Percentiles rank a stretch among this genome's conserved stretches.
phyloP scores from a whole-genome alignment of 2,113 vertebrate genomes.

The Engraulis encrasicolus region DNA sequence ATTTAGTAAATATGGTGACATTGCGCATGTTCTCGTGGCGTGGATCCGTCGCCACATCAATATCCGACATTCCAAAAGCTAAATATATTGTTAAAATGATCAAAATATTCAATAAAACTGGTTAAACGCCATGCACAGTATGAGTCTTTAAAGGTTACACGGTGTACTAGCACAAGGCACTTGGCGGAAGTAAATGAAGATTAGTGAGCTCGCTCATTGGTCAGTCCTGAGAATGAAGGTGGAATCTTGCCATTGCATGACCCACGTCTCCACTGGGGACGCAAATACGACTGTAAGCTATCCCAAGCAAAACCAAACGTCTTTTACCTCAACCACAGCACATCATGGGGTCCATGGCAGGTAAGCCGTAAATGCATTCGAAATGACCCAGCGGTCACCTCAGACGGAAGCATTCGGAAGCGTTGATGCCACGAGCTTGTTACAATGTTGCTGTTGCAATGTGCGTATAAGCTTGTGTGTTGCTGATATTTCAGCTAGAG shows the following conservation, averaged over 20 bases:
- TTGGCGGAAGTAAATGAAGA: background rate
- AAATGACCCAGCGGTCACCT: background rate
- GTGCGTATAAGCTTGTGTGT: background rate
- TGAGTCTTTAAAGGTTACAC: slow-evolving; percentile 8
- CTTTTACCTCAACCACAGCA: background rate
- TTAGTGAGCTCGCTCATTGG: background rate
- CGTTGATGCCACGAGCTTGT: background rate
- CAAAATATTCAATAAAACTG: background rate
- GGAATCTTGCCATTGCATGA: background rate
- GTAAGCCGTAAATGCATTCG: background rate
- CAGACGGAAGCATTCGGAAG: too few species aligned
- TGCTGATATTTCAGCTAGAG: background rate
- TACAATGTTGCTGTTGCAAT: background rate
- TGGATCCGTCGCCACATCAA: background rate
- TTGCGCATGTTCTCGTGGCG: background rate
- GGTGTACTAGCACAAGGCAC: background rate
- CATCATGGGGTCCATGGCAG: background rate
- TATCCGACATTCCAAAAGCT: background rate
- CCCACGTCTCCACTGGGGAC: slow-evolving; percentile 15
- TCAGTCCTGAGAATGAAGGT: background rate
- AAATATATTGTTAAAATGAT: background rate
- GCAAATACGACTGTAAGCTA: background rate
- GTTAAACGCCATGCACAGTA: background rate
- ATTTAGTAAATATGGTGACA: too few species aligned
- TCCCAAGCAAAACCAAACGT: background rate